Base-by-base conservation (phyloP, 2,797 vertebrate genomes). In the Phoebastria nigripes region DNA sequence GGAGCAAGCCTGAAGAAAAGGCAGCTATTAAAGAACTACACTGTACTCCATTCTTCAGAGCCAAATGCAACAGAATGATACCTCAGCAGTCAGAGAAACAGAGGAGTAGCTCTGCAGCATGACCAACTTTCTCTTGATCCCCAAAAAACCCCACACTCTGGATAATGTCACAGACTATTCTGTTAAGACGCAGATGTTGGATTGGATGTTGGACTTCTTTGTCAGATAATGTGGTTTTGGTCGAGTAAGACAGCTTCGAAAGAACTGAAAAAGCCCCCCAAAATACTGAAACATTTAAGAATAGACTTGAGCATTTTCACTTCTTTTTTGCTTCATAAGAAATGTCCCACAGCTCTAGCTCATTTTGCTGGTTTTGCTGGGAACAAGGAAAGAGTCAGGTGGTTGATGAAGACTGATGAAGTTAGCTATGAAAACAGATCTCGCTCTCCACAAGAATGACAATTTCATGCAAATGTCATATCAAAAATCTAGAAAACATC, bases 131-230 rank as follows among this genome's bases (percentile, higher is more conserved):
- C 39, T 59, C 47, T 55, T n/a, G 21, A 55, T 20, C 33, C 20
- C 35, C 3, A 0, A 2, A 33, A 54, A 17, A 0, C 5, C 6
- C 7, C 29, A 31, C n/a, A 41, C 28, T 31, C 58, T 65, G 44
- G 29, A 25, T 42, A 56, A 55, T 17, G 35, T 55, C 70, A 83
- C 25, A 73, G 65, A 39, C 21, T 42, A 13, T 42, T 82, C 51
- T 10, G 8, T n/a, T 69, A 49, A 54, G 25, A 65, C 1, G 3
- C 15, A 42, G 20, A 70, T 31, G 14, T 5, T 82, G 46, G 56
- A 65, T 2, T 37, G 35, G 20, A 55, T 42, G 21, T 39, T 66
- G n/a, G 9, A 56, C 12, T 74, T 86, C 59, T 86, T 39, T 2
- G 62, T 51, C 1, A 1, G 54, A 52, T 56, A 76, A 83, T 25